These are phyloP conservation scores for Resseliella maxima DNA, from an alignment of 2,888 invertebrate species.

Conservation along the genomic window DNA sequence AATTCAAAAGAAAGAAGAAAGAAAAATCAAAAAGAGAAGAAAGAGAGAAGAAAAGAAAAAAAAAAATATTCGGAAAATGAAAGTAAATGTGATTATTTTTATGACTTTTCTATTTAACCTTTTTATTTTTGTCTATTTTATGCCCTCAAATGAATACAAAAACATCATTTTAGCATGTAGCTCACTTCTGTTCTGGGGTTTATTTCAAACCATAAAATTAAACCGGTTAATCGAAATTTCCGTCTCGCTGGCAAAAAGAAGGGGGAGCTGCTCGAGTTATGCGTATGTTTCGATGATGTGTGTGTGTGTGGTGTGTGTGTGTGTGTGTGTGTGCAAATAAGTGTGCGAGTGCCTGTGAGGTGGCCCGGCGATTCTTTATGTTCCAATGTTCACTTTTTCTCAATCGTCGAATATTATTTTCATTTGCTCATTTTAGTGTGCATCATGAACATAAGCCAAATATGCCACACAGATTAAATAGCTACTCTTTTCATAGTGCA, in stretches of 20 bases:
- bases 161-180: neutral
- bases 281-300: neutral
- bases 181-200: neutral
- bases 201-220: constrained; percentile 49
- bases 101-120: constrained; percentile 44
- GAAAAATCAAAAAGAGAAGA: too few species aligned
- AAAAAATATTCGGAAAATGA: constrained; percentile 10
- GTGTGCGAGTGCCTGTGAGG: neutral
- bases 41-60: too few species aligned
- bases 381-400: neutral
- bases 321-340: neutral
- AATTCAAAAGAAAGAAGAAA: neutral
- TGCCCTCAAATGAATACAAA: neutral
- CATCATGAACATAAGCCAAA: neutral
- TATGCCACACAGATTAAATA: constrained; percentile 27
- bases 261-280: neutral
- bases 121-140: neutral
- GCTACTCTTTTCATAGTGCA: neutral
- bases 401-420: constrained; percentile 15
- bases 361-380: constrained; percentile 25
- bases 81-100: constrained; percentile 48
- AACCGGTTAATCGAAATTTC: constrained; percentile 34
- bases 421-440: neutral
- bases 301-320: neutral
- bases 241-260: neutral